Conservation (phyloP, 2,888 invertebrate species). For the Chloromyia formosa region DNA sequence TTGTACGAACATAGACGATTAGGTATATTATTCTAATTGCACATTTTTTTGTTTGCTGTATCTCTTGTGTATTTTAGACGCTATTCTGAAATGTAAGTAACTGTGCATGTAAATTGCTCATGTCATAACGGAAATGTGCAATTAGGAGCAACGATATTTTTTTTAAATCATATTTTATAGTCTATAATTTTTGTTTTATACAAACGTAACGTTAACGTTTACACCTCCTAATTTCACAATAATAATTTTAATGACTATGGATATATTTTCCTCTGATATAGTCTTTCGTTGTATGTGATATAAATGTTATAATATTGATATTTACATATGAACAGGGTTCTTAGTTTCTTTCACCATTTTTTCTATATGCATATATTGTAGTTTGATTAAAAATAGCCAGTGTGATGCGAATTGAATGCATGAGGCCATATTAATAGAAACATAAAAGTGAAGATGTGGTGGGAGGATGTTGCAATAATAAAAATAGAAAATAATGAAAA, state of each 20-base stretch:
- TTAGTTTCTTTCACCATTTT: conserved; percentile 20
- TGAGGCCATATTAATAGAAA: neutral
- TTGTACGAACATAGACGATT: neutral
- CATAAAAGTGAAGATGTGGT: neutral
- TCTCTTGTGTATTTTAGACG: neutral
- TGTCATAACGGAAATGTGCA: conserved; percentile 21
- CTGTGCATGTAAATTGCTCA: conserved; percentile 5
- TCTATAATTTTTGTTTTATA: no score
- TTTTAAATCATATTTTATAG: neutral
- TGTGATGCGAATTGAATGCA: conserved; percentile 9
- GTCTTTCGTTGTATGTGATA: conserved; percentile 41
- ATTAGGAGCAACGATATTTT: conserved; percentile 26
- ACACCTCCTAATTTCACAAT: neutral
- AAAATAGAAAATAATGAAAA: conserved; percentile 9
- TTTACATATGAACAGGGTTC: conserved; percentile 25
- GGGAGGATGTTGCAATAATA: conserved; percentile 34
- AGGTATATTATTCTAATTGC: conserved; percentile 24
- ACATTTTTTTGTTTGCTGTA: conserved; percentile 12
- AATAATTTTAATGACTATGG: neutral
- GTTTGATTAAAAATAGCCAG: neutral
- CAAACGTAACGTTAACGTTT: no score
- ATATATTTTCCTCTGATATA: neutral
- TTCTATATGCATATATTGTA: conserved; percentile 15
- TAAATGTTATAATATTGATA: conserved; percentile 29
- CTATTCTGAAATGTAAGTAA: neutral